Conservation (phyloP, 2,113 vertebrate species). For the Saccopteryx leptura region DNA sequence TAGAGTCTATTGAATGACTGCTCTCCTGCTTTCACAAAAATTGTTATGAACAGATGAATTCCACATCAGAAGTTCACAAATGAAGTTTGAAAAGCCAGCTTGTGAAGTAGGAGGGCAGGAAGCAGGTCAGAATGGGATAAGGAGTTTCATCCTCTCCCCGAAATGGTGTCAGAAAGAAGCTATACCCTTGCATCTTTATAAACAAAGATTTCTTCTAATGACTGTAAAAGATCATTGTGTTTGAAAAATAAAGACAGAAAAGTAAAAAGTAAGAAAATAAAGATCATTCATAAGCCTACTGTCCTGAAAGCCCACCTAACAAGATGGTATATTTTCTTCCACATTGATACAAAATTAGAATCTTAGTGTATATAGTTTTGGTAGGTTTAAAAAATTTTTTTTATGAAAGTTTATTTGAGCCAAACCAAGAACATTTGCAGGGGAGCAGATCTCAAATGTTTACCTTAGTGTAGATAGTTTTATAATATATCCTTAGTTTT, state of each 20-base stretch:
- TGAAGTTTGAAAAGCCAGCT: not conserved
- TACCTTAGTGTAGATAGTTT: not conserved
- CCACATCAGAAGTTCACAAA: not conserved
- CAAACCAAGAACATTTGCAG: not conserved
- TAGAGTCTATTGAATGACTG: not conserved
- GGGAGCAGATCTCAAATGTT: not conserved
- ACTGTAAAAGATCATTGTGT: not conserved
- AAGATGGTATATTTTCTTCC: not conserved
- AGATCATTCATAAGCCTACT: not conserved
- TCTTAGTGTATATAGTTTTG: not conserved
- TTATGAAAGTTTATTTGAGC: not conserved
- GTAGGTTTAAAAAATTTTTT: not conserved
- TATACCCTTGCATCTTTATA: not conserved
- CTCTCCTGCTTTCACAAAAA: not conserved
- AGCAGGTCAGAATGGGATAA: too few species aligned
- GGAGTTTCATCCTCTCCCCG: not conserved
- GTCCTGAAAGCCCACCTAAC: not conserved
- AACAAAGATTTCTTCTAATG: not conserved
- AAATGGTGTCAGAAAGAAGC: not conserved
- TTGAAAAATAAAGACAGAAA: slow-evolving; percentile 21
- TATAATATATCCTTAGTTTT: not conserved
- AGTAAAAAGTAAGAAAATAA: slow-evolving; percentile 3
- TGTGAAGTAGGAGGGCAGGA: not conserved
- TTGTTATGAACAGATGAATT: not conserved
- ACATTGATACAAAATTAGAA: not conserved